Evolutionary conservation across 2,797 vertebrate genomes (phyloP), one percentile per base, ranked within the genome.

Genomic region (Catamblyrhynchus diadema): DNA sequence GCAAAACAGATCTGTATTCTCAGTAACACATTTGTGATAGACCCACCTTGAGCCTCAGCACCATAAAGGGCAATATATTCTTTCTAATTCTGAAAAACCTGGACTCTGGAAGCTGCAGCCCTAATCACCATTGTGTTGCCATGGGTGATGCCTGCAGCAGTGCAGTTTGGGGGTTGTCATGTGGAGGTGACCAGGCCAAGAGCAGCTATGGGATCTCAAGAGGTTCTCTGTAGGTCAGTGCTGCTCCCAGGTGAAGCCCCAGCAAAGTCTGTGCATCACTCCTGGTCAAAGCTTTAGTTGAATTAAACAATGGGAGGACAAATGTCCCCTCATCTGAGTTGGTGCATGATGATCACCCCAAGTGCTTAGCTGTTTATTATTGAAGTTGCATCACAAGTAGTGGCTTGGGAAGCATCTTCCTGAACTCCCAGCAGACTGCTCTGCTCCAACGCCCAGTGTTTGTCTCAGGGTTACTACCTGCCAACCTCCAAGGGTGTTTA

Each of bases 201-300:
- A 71, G 24, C 56, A 47, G 20, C 18, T 37, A 14, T 8, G 18
- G 25, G 33, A 56, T 48, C 66, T 77, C 2, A 0, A 21, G 39
- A 23, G 0, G 0, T 2, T 5, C 37, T 25, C 16, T 30, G 25
- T 35, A 4, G 33, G 18, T 89, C 0, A 0, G 20, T 17, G 51
- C 64, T 60, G 48, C 18, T 39, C 12, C 0, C 0, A 47, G 47
- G 25, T 3, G 3, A 53, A 82, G 37, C 45, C 37, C 39, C 17
- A 10, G 59, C 23, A 14, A 53, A 59, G 56, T 30, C 54, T 42
- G 23, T 35, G 32, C 0, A 0, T 64, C 4, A 0, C 27, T 80
- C 27, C 53, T 3, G 0, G 32, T 71, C 39, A 17, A 23, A 51
- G 47, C 67, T 84, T 65, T 28, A 0, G 0, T 23, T 59, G 44